These are phyloP conservation scores for Sphaerophoria taeniata DNA, from an alignment of 2,888 invertebrate species.

Conservation along the genomic window DNA sequence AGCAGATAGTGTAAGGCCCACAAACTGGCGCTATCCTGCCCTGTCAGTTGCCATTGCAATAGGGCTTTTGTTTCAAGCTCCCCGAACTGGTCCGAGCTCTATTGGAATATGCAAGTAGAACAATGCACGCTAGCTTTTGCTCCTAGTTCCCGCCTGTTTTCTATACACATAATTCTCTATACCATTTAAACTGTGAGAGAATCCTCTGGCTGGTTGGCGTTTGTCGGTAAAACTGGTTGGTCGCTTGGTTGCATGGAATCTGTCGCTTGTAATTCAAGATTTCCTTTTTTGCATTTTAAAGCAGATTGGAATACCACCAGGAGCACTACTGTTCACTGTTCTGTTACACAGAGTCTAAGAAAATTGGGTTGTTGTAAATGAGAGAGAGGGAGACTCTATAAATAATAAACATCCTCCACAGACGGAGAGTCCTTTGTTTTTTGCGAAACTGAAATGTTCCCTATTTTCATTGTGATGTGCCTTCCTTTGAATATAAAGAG, in stretches of 20 bases:
- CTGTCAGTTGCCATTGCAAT: conserved; percentile 40
- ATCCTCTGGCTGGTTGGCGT: conserved; percentile 12
- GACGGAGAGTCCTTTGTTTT: conserved; percentile 56
- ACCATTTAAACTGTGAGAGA: conserved; percentile 10
- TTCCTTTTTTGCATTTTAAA: conserved; percentile 54
- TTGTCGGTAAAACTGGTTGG: conserved; percentile 30
- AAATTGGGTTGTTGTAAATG: neutral
- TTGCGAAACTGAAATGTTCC: conserved; percentile 33
- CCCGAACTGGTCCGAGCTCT: neutral
- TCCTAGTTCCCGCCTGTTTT: conserved; percentile 18
- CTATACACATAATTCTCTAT: conserved; percentile 52
- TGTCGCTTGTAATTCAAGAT: conserved; percentile 71
- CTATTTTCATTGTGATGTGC: conserved; percentile 14
- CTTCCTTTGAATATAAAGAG: conserved; percentile 24
- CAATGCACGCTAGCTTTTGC: conserved; percentile 30
- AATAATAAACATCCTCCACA: conserved; percentile 72
- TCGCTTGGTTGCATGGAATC: conserved; percentile 53
- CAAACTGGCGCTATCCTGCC: conserved; percentile 10
- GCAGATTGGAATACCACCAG: neutral
- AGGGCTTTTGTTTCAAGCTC: conserved; percentile 42
- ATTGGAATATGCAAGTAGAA: conserved; percentile 38
- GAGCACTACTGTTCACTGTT: neutral
- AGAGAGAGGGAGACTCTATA: conserved; percentile 43
- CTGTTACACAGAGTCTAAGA: neutral
- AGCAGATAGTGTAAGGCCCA: neutral